Evolutionary conservation across 2,888 invertebrate genomes (phyloP).

Genomic region (Xylota segnis): DNA sequence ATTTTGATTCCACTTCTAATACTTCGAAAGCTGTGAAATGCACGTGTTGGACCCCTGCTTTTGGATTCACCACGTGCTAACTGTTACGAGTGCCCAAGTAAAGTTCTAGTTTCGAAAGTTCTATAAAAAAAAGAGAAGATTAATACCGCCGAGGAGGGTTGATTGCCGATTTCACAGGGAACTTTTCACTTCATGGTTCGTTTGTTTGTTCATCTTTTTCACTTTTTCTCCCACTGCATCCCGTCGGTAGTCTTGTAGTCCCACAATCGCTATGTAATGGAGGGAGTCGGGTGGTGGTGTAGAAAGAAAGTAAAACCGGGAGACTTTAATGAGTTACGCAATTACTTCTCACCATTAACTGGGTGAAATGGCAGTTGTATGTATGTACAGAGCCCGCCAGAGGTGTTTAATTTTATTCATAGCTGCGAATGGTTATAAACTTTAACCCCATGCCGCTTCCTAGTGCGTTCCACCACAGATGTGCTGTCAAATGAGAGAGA

Average conservation of each 20-base stretch:
- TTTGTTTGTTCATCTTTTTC: slow-evolving; percentile 27
- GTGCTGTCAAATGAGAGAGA: slow-evolving; percentile 18
- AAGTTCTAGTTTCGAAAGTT: slow-evolving; percentile 20
- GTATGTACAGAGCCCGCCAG: slow-evolving; percentile 13
- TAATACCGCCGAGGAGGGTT: slow-evolving; percentile 20
- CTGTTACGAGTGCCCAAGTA: not conserved
- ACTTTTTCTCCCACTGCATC: not conserved
- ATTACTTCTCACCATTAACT: slow-evolving; percentile 67
- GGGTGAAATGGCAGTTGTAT: slow-evolving; percentile 19
- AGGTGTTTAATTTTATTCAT: slow-evolving; percentile 31
- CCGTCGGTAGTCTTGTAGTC: slow-evolving; percentile 1
- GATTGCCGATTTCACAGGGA: slow-evolving; percentile 22
- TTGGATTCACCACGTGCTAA: slow-evolving; percentile 23
- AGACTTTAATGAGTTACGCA: slow-evolving; percentile 73
- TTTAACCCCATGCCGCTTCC: slow-evolving; percentile 7
- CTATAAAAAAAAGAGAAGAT: slow-evolving; percentile 13
- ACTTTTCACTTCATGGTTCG: slow-evolving; percentile 37
- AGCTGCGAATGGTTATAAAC: slow-evolving; percentile 34
- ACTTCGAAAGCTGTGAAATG: slow-evolving; percentile 9
- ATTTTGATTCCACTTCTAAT: slow-evolving; percentile 4
- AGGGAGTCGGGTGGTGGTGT: not conserved
- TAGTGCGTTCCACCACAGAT: slow-evolving; percentile 1
- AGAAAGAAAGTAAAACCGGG: slow-evolving; percentile 14
- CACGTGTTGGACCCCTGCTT: not conserved
- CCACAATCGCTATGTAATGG: slow-evolving; percentile 1